Conservation (phyloP, 2,113 vertebrate species). For the Elephas maximus region DNA sequence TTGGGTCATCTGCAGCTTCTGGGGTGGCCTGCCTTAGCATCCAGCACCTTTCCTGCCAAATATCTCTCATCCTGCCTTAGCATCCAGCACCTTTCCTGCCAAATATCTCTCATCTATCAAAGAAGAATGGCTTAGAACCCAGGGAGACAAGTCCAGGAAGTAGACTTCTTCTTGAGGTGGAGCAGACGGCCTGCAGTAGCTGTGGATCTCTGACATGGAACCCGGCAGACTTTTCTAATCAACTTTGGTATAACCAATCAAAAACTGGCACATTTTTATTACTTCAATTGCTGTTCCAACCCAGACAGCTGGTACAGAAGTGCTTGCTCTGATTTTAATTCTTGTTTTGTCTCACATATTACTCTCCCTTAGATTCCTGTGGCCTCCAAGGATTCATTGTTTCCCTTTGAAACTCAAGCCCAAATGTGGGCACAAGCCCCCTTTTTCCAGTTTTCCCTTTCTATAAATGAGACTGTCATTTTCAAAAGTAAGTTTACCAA, state of each 20-base stretch:
- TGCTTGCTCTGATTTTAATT: slow-evolving; percentile 25
- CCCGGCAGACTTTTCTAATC: not conserved
- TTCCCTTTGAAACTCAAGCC: not conserved
- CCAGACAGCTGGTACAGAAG: not conserved
- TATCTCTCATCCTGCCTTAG: not conserved
- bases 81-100: not conserved
- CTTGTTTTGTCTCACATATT: not conserved
- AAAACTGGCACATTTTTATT: slow-evolving; percentile 39
- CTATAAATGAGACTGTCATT: not conserved
- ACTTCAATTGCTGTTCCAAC: not conserved
- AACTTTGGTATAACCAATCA: not conserved
- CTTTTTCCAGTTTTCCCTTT: not conserved
- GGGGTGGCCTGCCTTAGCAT: not conserved
- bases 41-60: not conserved
- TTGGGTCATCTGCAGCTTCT: not conserved
- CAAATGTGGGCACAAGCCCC: not conserved
- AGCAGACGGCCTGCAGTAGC: not conserved
- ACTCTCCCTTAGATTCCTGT: not conserved
- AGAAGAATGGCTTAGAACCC: not conserved
- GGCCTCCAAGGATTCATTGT: not conserved
- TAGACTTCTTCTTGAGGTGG: not conserved
- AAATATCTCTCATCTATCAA: not conserved
- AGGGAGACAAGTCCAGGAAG: not conserved
- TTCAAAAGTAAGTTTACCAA: slow-evolving; percentile 51
- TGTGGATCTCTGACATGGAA: not conserved